Evolutionary conservation across 1,140 invertebrate species (phyloP).

Genomic region (Chrysoperla carnea): DNA sequence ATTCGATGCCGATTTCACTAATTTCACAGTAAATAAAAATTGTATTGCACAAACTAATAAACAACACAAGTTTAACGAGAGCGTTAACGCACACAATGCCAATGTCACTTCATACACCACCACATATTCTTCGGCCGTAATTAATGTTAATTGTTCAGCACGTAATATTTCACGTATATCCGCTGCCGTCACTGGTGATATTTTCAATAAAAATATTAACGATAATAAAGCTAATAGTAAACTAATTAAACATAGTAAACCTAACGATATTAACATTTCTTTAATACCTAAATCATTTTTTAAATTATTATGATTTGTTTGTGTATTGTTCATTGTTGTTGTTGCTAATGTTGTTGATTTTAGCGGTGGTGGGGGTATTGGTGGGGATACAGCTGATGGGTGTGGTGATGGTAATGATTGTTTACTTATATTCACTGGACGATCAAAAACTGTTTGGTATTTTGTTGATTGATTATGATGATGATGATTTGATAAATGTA

Average conservation of each 20-base stretch:
- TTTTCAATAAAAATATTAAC: slow-evolving; percentile 68
- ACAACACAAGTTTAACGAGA: slow-evolving; percentile 77
- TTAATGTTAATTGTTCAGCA: slow-evolving; percentile 34
- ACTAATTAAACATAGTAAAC: slow-evolving; percentile 68
- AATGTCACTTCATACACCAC: slow-evolving; percentile 81
- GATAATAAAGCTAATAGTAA: slow-evolving; percentile 65
- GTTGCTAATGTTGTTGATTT: slow-evolving; percentile 30
- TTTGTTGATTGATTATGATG: neutral
- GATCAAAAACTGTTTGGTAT: slow-evolving; percentile 1
- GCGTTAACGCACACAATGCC: slow-evolving; percentile 68
- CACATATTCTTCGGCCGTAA: slow-evolving; percentile 56
- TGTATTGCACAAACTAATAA: slow-evolving; percentile 85
- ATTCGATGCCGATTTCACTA: slow-evolving; percentile 46
- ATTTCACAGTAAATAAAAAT: slow-evolving; percentile 82
- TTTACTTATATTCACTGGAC: slow-evolving; percentile 1
- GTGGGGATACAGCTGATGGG: slow-evolving; percentile 7
- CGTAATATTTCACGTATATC: slow-evolving; percentile 32
- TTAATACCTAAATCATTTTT: slow-evolving; percentile 33
- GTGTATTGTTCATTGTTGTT: slow-evolving; percentile 15
- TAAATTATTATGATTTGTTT: slow-evolving; percentile 24
- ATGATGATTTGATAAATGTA: slow-evolving; percentile 4
- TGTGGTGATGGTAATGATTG: slow-evolving; percentile 2
- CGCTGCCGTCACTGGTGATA: slow-evolving; percentile 43
- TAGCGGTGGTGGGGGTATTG: slow-evolving; percentile 17
- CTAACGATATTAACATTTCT: slow-evolving; percentile 71